Evolutionary conservation across 2,113 vertebrate species (phyloP).

Genomic region (Muntiacus muntjak): DNA sequence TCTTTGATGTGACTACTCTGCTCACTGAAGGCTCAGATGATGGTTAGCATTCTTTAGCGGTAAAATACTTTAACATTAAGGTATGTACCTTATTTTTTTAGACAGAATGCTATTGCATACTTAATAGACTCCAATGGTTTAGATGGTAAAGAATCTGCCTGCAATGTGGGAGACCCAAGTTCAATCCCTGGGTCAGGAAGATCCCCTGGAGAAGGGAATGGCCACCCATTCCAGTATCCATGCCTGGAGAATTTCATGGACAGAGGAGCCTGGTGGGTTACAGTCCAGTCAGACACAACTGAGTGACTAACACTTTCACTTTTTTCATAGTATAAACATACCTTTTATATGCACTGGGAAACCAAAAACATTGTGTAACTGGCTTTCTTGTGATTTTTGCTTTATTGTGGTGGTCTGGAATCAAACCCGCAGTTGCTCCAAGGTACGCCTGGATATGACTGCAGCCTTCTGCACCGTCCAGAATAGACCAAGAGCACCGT

Average conservation of each 20-base stretch:
- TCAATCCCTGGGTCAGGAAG: neutral
- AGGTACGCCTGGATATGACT: neutral
- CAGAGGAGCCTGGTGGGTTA: neutral
- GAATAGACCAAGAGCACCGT: neutral
- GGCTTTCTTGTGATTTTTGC: neutral
- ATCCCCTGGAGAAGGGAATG: neutral
- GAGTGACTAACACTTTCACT: neutral
- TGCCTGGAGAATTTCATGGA: neutral
- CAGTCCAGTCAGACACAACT: neutral
- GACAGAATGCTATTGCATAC: neutral
- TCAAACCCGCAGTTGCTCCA: neutral
- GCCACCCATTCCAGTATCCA: neutral
- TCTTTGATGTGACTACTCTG: neutral
- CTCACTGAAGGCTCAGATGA: neutral
- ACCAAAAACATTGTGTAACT: neutral
- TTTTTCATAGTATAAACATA: neutral
- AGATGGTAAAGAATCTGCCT: neutral
- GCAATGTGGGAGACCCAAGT: neutral
- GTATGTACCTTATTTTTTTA: neutral
- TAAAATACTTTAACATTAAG: neutral
- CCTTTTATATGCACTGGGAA: neutral
- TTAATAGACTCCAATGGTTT: neutral
- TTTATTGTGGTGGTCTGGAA: neutral
- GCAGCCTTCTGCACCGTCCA: neutral
- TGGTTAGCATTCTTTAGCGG: neutral